Evolutionary conservation across 2,888 invertebrate genomes (phyloP), one percentile per base, ranked within the genome.

Genomic region (Spilarctia lutea): DNA sequence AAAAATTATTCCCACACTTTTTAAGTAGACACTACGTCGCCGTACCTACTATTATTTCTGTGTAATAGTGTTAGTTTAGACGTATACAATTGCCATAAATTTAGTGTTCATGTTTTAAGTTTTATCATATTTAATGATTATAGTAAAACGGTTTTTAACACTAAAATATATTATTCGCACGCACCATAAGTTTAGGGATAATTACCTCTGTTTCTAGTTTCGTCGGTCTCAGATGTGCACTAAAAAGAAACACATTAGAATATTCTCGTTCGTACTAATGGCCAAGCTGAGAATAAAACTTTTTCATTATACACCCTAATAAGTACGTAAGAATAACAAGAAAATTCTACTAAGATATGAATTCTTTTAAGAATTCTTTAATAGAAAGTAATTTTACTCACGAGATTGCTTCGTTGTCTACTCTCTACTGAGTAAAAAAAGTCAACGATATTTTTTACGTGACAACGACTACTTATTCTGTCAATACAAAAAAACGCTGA

Each of bases 401-500:
- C 42, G 56, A 73, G 48, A 80, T 77, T 35, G 18, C 74, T 75
- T 70, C 65, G 66, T 73, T 30, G 27, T 48, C 39, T 72, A 27
- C 13, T 35, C 20, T 73, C 35, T 42, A 68, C 65, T 66, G 67
- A 67, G 66, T 48, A 68, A 48, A 69, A 72, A 39, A 39, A 11
- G 72, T 48, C 71, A 68, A 24, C 75, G 73, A 70, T 45, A 66
- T 30, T 70, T 77, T 80, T 82, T 82, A 78, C 66, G 75, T 68
- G 63, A 67, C 35, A 73, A 67, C 27, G 67, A 68, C 24, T 65
- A 42, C 56, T 65, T 52, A 69, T 72, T 52, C 65, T 73, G 72
- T 52, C 67, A 72, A 79, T 82, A 75, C 65, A 20, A 33, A 72
- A 69, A 75, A 75, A 75, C 56, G 75, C 82, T 84, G 76, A 77